Evolutionary conservation across 2,888 invertebrate species (phyloP).

Genomic region (Drosophila robusta): DNA sequence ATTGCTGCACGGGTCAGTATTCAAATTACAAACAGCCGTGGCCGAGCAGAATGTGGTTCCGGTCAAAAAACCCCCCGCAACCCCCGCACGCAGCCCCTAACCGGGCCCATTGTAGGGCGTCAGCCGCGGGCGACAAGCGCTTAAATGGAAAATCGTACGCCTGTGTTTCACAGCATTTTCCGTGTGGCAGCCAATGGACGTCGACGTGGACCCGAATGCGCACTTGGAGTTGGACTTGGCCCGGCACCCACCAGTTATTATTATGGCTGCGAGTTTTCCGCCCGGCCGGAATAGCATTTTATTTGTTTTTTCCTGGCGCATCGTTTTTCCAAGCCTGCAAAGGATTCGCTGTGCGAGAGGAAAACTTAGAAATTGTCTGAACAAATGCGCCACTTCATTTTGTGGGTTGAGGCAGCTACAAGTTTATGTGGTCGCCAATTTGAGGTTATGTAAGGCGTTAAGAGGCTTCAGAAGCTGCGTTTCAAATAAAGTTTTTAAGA

Average conservation of each 20-base stretch:
- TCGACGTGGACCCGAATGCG: neutral
- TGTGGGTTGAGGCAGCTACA: neutral
- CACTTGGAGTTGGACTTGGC: slow-evolving; percentile 1
- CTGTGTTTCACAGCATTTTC: slow-evolving; percentile 6
- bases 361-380: neutral
- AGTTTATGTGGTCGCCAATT: no score
- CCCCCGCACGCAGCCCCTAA: neutral
- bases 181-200: slow-evolving; percentile 46
- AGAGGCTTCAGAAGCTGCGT: no score
- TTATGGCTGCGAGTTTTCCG: slow-evolving; percentile 1
- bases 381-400: neutral
- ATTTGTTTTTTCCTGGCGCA: slow-evolving; percentile 50
- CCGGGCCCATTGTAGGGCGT: neutral
- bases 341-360: neutral
- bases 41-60: neutral
- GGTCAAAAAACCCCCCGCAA: neutral
- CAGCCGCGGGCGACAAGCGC: slow-evolving; percentile 61
- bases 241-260: slow-evolving; percentile 17
- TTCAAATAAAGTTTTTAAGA: no score
- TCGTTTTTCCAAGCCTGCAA: slow-evolving; percentile 18
- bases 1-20: slow-evolving; percentile 54
- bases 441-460: no score
- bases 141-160: slow-evolving; percentile 64
- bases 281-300: slow-evolving; percentile 10
- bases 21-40: slow-evolving; percentile 61